A percentile compares a stretch with the other conserved stretches of the same genome.
Conservation (phyloP, 2,113 vertebrate genomes). For the Oxyruncus cristatus region DNA sequence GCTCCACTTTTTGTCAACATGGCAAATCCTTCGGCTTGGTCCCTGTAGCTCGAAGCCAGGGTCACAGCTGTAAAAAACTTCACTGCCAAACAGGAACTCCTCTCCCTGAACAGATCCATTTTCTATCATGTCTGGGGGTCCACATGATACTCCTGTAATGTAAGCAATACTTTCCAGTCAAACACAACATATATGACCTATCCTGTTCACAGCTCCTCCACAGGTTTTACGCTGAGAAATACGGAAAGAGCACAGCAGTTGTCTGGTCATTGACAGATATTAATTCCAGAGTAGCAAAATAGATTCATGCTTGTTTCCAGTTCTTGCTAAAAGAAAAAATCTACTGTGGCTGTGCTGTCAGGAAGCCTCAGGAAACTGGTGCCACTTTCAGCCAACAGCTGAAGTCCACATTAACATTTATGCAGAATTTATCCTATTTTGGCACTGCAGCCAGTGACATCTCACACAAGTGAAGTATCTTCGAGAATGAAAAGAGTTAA, state of each 20-base stretch:
- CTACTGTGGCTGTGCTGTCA: neutral
- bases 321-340: neutral
- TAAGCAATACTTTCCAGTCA: neutral
- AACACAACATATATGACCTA: neutral
- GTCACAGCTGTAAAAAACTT: constrained; percentile 67
- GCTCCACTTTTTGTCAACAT: constrained; percentile 66
- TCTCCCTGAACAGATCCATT: constrained; percentile 56
- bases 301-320: neutral
- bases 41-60: constrained; percentile 67
- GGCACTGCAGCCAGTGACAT: neutral
- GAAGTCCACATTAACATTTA: neutral
- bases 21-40: constrained; percentile 66
- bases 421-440: neutral
- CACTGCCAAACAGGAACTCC: constrained; percentile 53
- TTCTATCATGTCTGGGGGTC: constrained; percentile 38
- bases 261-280: neutral
- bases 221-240: neutral
- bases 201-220: neutral
- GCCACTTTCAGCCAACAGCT: neutral
- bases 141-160: constrained; percentile 60
- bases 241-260: neutral
- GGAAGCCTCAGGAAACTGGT: neutral
- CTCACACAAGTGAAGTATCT: neutral
- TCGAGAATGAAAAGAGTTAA: neutral
- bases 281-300: neutral